Conservation (phyloP, 2,888 invertebrate species). For the Drosophila putrida region DNA sequence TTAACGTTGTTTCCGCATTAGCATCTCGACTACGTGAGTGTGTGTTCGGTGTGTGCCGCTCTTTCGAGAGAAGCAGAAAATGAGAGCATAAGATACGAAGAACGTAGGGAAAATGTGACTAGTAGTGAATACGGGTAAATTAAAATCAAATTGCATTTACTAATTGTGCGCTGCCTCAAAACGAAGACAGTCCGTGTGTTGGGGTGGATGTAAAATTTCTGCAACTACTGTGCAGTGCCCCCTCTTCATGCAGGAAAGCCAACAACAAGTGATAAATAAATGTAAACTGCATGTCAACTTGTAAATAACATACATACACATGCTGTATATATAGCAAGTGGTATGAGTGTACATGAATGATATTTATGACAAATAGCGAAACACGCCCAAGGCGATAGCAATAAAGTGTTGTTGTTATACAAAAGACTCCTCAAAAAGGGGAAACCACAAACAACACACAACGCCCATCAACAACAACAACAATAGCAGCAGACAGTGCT, state of each 20-base stretch:
- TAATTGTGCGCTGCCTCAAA: neutral
- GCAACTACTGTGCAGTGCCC: neutral
- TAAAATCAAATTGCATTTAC: slow-evolving; percentile 17
- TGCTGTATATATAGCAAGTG: neutral
- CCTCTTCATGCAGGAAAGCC: neutral
- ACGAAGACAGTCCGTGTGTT: neutral
- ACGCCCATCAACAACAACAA: slow-evolving; percentile 20
- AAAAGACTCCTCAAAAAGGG: slow-evolving; percentile 19
- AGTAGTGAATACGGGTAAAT: slow-evolving; percentile 20
- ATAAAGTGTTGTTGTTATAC: slow-evolving; percentile 47
- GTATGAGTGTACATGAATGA: neutral
- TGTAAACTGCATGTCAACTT: slow-evolving; percentile 24
- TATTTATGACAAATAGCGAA: slow-evolving; percentile 43
- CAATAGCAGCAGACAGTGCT: slow-evolving; percentile 48
- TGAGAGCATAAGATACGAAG: slow-evolving; percentile 31
- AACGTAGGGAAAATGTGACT: slow-evolving; percentile 25
- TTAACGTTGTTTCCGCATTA: slow-evolving; percentile 45
- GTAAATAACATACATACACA: slow-evolving; percentile 29
- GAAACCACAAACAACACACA: too few relatives aligned
- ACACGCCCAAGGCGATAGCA: slow-evolving; percentile 55
- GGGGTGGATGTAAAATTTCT: neutral
- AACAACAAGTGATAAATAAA: slow-evolving; percentile 58
- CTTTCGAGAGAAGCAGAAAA: slow-evolving; percentile 17
- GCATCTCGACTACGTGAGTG: slow-evolving; percentile 13
- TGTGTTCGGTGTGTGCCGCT: slow-evolving; percentile 9